Conservation (phyloP, 2,888 invertebrate species). For the Teleogryllus oceanicus region DNA sequence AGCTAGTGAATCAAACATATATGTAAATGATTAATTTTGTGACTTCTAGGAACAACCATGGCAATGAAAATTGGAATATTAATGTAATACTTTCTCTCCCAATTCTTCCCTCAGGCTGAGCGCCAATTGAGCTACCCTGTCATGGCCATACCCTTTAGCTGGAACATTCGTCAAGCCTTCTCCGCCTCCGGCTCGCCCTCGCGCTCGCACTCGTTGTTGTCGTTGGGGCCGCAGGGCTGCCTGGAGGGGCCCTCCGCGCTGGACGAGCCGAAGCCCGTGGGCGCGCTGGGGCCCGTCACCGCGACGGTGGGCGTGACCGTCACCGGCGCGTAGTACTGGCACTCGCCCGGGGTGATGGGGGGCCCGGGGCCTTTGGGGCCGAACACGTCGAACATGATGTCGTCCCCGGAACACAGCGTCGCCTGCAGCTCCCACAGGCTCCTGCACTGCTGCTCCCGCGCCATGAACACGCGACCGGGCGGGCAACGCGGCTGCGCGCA, state of each 20-base stretch:
- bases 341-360: neutral
- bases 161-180: neutral
- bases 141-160: too few species aligned
- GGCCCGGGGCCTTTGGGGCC: too few species aligned
- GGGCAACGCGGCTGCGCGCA: neutral
- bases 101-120: too few species aligned
- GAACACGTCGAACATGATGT: conserved; percentile 1
- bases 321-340: neutral
- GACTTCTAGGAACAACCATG: too few species aligned
- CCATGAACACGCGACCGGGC: conserved; percentile 1
- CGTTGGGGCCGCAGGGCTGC: neutral
- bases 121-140: too few species aligned
- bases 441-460: neutral
- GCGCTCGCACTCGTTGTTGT: neutral
- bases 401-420: neutral
- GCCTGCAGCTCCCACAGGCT: neutral
- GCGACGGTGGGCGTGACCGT: neutral
- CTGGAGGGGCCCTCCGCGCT: neutral
- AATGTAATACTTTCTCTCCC: too few species aligned
- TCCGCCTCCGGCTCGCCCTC: neutral
- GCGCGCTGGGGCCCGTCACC: neutral
- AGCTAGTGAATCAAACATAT: too few species aligned
- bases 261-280: neutral
- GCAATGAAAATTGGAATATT: too few species aligned
- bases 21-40: too few species aligned